Conservation (phyloP, 2,797 vertebrate species). For the Lagodon rhomboides region DNA sequence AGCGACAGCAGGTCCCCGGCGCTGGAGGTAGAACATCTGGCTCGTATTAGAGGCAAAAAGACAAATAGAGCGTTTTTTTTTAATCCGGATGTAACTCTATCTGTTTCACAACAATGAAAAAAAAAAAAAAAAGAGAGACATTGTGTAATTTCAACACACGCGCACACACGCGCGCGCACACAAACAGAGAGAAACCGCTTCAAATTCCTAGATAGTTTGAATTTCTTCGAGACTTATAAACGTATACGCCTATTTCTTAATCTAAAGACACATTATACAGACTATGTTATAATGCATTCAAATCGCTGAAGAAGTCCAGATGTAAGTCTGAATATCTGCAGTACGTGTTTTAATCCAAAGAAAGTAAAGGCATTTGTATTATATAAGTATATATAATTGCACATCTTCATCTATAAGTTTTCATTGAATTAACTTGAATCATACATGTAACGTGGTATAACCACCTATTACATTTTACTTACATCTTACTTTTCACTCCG, state of each 20-base stretch:
- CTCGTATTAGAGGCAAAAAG: constrained; percentile 66
- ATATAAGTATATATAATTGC: background rate
- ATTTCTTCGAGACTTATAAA: background rate
- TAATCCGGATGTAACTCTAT: constrained; percentile 78
- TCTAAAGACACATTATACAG: background rate
- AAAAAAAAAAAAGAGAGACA: constrained; percentile 6
- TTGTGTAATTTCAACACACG: constrained; percentile 14
- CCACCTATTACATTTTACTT: too few relatives aligned
- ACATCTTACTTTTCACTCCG: background rate
- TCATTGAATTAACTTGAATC: background rate
- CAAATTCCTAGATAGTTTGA: background rate
- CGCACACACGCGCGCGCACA: background rate
- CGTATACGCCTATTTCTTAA: too few relatives aligned
- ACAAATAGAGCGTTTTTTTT: constrained; percentile 70
- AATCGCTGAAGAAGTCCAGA: background rate
- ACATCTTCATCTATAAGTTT: accelerated
- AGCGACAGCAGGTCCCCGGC: constrained; percentile 57
- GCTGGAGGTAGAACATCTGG: constrained; percentile 77
- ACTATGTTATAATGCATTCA: background rate
- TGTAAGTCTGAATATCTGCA: background rate
- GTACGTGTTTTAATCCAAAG: background rate
- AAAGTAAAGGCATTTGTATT: background rate
- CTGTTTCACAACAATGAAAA: constrained; percentile 67
- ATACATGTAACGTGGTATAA: background rate
- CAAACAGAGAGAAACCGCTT: background rate